Percentiles rank a stretch among this genome's conserved stretches.
Conservation (phyloP, 2,113 vertebrate species). For the Ammodytes marinus region DNA sequence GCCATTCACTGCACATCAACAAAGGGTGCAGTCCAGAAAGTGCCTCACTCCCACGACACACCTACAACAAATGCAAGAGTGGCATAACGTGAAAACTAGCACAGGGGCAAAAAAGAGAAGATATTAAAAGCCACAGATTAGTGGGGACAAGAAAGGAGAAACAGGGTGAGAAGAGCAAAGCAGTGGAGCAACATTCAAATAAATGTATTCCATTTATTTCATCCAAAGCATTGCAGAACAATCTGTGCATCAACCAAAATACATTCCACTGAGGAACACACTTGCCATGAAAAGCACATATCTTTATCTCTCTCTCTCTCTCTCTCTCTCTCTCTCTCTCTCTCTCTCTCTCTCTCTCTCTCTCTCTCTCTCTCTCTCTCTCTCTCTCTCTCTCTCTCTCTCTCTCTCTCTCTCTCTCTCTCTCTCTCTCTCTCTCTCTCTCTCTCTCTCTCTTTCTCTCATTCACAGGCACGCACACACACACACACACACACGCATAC, state of each 20-base stretch:
- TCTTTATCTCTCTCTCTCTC: neutral
- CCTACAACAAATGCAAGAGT: slow-evolving; percentile 19
- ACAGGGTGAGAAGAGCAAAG: slow-evolving; percentile 28
- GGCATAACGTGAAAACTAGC: slow-evolving; percentile 26
- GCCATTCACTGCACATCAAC: slow-evolving; percentile 15
- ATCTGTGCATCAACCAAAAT: slow-evolving; percentile 61
- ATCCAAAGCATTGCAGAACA: slow-evolving; percentile 57
- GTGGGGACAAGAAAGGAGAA: slow-evolving; percentile 11
- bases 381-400: neutral
- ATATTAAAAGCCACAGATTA: slow-evolving; percentile 37
- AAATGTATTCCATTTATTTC: slow-evolving; percentile 63
- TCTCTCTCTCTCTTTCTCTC: neutral
- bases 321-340: neutral
- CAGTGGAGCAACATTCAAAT: slow-evolving; percentile 54
- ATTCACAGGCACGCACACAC: slow-evolving; percentile 3
- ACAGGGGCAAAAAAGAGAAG: slow-evolving; percentile 7
- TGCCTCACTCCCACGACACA: slow-evolving; percentile 15
- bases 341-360: neutral
- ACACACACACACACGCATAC: slow-evolving; percentile 21
- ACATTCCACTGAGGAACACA: slow-evolving; percentile 54
- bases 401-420: neutral
- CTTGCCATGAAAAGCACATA: slow-evolving; percentile 40
- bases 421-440: neutral
- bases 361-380: neutral
- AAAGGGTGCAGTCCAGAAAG: neutral